Evolutionary conservation across 2,888 invertebrate genomes (phyloP).

Genomic region (Liopterus haemorrhoidalis): DNA sequence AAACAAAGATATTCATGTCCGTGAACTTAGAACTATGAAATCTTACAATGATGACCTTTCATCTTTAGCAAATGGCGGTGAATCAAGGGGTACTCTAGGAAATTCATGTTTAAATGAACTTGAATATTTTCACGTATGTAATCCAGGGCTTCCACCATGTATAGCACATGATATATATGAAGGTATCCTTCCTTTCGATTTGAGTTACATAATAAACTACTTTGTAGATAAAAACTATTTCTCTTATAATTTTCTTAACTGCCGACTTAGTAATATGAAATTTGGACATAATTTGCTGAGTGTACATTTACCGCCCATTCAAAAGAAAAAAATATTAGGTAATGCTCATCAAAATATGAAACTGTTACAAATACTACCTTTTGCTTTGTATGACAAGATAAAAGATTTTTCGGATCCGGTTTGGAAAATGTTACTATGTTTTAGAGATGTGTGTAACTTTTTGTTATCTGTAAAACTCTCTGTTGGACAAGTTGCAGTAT

Average conservation of each 20-base stretch:
- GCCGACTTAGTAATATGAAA: constrained; percentile 12
- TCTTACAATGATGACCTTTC: constrained; percentile 12
- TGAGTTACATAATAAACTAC: constrained; percentile 27
- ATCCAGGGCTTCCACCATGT: constrained; percentile 30
- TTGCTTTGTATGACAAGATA: constrained; percentile 9
- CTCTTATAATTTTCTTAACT: constrained; percentile 19
- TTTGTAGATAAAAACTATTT: constrained; percentile 22
- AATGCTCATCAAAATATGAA: constrained; percentile 8
- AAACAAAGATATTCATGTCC: constrained; percentile 5
- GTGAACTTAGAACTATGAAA: constrained; percentile 7
- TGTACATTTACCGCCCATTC: constrained; percentile 13
- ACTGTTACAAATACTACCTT: constrained; percentile 7
- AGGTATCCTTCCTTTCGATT: constrained; percentile 27
- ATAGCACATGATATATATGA: constrained; percentile 32
- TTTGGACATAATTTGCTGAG: constrained; percentile 8
- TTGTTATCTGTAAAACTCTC: constrained; percentile 2
- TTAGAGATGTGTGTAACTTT: not conserved
- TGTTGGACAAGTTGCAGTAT: constrained; percentile 6
- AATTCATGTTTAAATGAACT: constrained; percentile 30
- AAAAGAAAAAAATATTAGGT: constrained; percentile 16
- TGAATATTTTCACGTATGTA: constrained; percentile 29
- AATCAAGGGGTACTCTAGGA: constrained; percentile 24
- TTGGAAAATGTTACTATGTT: constrained; percentile 7
- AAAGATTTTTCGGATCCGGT: constrained; percentile 1
- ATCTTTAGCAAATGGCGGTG: not conserved